A percentile compares a stretch with the other conserved stretches of the same genome.
Evolutionary conservation across 1,140 invertebrate genomes (phyloP).

Genomic region (Epicauta chinensis): DNA sequence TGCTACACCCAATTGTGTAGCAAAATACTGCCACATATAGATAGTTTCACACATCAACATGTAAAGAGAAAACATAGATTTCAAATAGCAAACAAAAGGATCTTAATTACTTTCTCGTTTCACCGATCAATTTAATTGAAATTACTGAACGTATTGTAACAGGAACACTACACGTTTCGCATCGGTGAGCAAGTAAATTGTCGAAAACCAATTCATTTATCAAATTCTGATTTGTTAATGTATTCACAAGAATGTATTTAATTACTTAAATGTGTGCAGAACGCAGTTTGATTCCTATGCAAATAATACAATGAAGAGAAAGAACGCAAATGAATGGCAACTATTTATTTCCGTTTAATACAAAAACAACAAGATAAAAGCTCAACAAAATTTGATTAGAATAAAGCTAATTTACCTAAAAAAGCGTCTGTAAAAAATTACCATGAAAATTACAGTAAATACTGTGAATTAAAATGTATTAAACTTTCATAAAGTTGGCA

Average conservation of each 20-base stretch:
- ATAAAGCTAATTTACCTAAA: conserved; percentile 10
- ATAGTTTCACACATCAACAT: too few relatives aligned
- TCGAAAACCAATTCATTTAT: conserved; percentile 15
- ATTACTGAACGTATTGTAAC: conserved; percentile 7
- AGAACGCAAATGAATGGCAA: too few relatives aligned
- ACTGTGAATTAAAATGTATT: conserved; percentile 19
- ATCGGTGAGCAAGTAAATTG: conserved; percentile 6
- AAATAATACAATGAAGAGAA: too few relatives aligned
- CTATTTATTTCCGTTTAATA: too few relatives aligned
- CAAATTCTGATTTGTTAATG: conserved; percentile 15
- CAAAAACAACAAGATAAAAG: too few relatives aligned
- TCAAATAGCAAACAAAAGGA: conserved; percentile 2
- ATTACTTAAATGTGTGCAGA: conserved; percentile 11
- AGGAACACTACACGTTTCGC: conserved; percentile 2
- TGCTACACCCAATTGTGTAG: conserved; percentile 1
- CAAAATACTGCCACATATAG: background rate
- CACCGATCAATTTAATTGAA: conserved; percentile 18
- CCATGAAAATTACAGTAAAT: conserved; percentile 13
- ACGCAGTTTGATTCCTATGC: background rate
- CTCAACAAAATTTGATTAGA: background rate
- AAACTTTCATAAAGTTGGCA: conserved; percentile 18
- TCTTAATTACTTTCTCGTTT: conserved; percentile 14
- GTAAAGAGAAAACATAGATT: conserved; percentile 8
- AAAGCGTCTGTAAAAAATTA: conserved; percentile 14
- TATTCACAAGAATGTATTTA: conserved; percentile 11